Evolutionary conservation across 64 coral and sea anemone species (phyloP).

Genomic region (Astreopora myriophthalma): DNA sequence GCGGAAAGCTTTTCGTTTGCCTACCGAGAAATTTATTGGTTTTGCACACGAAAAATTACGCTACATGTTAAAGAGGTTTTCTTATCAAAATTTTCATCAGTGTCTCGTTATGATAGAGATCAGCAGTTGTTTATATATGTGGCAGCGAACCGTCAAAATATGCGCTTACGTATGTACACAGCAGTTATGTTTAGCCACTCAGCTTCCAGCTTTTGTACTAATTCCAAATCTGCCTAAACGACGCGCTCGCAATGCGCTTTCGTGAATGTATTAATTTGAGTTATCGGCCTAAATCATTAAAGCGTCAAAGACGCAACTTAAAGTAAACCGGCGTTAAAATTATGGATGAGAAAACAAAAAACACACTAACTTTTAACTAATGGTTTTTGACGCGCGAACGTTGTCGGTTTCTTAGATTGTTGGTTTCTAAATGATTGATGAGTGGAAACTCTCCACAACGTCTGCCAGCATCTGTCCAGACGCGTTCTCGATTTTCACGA

Average conservation of each 20-base stretch:
- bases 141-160: constrained; percentile 24
- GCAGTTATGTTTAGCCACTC: background rate
- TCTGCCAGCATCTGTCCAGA: background rate
- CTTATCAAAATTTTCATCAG: constrained; percentile 60
- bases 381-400: background rate
- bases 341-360: constrained; percentile 6
- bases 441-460: constrained; percentile 20
- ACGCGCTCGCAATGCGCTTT: constrained; percentile 21
- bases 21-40: constrained; percentile 30
- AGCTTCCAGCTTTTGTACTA: constrained; percentile 19
- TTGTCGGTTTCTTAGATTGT: background rate
- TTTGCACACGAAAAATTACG: constrained; percentile 34
- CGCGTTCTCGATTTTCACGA: constrained; percentile 20
- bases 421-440: constrained; percentile 54
- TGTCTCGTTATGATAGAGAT: constrained; percentile 36
- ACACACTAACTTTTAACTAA: background rate
- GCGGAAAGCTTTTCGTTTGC: background rate
- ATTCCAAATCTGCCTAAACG: constrained; percentile 52
- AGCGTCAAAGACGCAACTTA: constrained; percentile 22
- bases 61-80: constrained; percentile 49
- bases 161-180: background rate
- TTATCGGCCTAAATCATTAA: constrained; percentile 55
- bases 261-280: constrained; percentile 15
- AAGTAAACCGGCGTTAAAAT: constrained; percentile 18
- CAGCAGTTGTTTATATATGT: constrained; percentile 44